phyloP scores from a whole-genome alignment of 2,888 invertebrate genomes.

The Caprella mutica region DNA sequence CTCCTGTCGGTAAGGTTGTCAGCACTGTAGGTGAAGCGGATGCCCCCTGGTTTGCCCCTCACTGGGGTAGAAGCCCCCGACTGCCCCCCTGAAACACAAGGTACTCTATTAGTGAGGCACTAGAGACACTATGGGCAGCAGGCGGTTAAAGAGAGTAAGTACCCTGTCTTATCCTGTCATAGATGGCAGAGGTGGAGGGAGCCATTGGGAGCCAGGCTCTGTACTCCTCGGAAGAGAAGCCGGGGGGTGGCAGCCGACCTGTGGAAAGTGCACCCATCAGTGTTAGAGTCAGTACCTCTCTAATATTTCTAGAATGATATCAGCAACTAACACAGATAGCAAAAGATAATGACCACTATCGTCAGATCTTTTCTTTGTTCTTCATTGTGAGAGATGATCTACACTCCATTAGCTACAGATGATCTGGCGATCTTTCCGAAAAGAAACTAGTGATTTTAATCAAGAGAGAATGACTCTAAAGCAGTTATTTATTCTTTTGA shows the following conservation, averaged over 20 bases:
- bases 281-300: background rate
- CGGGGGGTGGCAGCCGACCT: conserved; percentile 28
- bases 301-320: background rate
- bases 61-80: no score
- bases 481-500: no score
- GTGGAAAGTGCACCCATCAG: background rate
- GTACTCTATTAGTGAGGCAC: no score
- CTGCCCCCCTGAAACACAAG: no score
- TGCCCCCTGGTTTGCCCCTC: conserved; percentile 47
- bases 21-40: conserved; percentile 69
- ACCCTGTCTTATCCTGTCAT: conserved; percentile 75
- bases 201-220: conserved; percentile 48
- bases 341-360: no score
- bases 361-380: no score
- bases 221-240: conserved; percentile 31
- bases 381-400: no score
- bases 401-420: no score
- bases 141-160: conserved; percentile 45
- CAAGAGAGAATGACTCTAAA: no score
- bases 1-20: conserved; percentile 59
- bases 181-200: conserved; percentile 75
- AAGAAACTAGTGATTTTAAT: no score
- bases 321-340: background rate
- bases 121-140: background rate
- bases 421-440: no score